Base-by-base conservation (phyloP, 2,797 vertebrate genomes). In the Poecilia gillii region DNA sequence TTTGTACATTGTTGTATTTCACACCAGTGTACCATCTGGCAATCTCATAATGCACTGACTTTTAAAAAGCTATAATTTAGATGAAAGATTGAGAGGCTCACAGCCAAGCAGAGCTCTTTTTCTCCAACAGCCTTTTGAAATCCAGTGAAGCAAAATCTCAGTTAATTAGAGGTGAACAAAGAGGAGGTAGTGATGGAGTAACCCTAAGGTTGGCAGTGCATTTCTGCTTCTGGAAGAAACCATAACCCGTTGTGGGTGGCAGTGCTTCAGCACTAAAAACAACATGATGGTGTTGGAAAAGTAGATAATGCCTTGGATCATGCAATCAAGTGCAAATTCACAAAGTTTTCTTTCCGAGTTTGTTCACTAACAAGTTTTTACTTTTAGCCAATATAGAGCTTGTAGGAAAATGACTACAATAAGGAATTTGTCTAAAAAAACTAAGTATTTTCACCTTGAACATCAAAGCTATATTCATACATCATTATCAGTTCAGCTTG, bases 101-200 rank as follows among this genome's bases (percentile, higher is more conserved):
- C 78, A 85, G 87, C 84, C 84, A 87, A 84, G 85, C 74, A 25
- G 68, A 81, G 87, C 81, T 88, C 80, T 90, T 68, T 71, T 92
- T 88, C 78, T 90, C 87, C 86, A 91, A 80, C 93, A 91, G 88
- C 91, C 93, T 93, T 95, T 94, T 94, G 91, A 93, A 91, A 93
- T 89, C 79, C 89, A 94, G 87, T 91, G 91, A 94, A 92, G 92
- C 90, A 94, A 93, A 95, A 92, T 91, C 89, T 91, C 86, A 87
- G 86, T 90, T 93, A 95, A 94, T 95, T 94, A 94, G 88, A 90
- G 91, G 81, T 90, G 91, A 93, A 91, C 89, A 92, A 91, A 92
- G 89, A 91, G 46, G 77, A 85, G 82, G 83, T 82, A 82, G 84
- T 85, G 90, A 85, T 76, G 74, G 81, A 83, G 59, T 87, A 90